A percentile compares a stretch with the other conserved stretches of the same genome.
Evolutionary conservation across 2,888 invertebrate genomes (phyloP).

Genomic region (Microctonus hyperodae): DNA sequence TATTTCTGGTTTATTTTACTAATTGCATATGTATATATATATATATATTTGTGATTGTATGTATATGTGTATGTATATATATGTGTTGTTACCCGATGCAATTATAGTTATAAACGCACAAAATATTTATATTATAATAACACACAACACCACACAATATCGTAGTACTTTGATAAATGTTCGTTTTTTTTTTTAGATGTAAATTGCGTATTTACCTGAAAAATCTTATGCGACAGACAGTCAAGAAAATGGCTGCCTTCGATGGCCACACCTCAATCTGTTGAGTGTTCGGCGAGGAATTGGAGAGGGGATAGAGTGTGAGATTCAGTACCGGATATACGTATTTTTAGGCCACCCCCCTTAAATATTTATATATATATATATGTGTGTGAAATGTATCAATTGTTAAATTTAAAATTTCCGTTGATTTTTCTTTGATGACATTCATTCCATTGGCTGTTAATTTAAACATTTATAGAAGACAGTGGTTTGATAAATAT

Average conservation of each 20-base stretch:
- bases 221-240: slow-evolving; percentile 58
- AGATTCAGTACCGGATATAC: slow-evolving; percentile 11
- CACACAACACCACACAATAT: slow-evolving; percentile 52
- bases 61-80: background rate
- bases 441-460: too few relatives aligned
- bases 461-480: too few relatives aligned
- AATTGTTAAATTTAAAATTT: background rate
- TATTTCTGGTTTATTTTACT: slow-evolving; percentile 22
- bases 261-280: slow-evolving; percentile 60
- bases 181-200: slow-evolving; percentile 43
- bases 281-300: slow-evolving; percentile 48
- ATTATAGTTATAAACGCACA: slow-evolving; percentile 38
- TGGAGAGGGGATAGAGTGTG: slow-evolving; percentile 5
- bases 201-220: slow-evolving; percentile 59
- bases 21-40: background rate
- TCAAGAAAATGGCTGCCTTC: slow-evolving; percentile 60
- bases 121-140: slow-evolving; percentile 42
- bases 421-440: background rate
- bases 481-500: too few relatives aligned
- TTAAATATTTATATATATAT: too few relatives aligned
- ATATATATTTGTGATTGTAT: too few relatives aligned
- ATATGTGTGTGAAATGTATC: too few relatives aligned
- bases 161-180: slow-evolving; percentile 47
- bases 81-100: slow-evolving; percentile 29
- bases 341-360: background rate